A percentile compares a stretch with the other conserved stretches of the same genome.
Evolutionary conservation across 2,797 vertebrate species (phyloP).

Genomic region (Lepilemur ruficaudatus): DNA sequence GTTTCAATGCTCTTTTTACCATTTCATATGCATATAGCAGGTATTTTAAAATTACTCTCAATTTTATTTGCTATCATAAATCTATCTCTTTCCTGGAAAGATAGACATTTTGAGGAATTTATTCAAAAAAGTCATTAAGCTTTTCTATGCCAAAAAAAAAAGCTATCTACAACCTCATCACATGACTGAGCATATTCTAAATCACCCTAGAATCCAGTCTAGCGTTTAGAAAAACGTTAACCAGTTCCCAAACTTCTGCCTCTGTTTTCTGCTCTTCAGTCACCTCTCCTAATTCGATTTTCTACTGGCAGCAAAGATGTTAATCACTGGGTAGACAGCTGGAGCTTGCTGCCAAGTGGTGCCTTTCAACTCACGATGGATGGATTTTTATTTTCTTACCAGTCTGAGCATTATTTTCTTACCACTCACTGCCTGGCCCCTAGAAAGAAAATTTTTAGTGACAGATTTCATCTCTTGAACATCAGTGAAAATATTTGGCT

Average conservation of each 20-base stretch:
- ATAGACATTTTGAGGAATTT: constrained; percentile 37
- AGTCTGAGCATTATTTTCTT: not conserved
- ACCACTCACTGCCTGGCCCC: not conserved
- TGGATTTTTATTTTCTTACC: constrained; percentile 7
- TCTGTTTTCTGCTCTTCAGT: constrained; percentile 15
- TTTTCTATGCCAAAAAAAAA: not conserved
- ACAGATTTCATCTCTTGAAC: not conserved
- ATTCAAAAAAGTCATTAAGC: not conserved
- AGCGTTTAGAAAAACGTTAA: not conserved
- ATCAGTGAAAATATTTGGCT: not conserved
- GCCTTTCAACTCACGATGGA: not conserved
- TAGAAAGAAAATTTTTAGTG: not conserved
- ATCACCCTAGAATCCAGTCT: not conserved
- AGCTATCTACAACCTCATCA: not conserved
- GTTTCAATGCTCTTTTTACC: constrained; percentile 12
- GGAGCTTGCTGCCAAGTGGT: not conserved
- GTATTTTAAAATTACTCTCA: constrained; percentile 10
- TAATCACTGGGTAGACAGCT: not conserved
- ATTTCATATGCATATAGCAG: not conserved
- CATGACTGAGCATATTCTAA: not conserved
- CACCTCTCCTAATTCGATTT: not conserved
- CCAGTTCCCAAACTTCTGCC: not conserved
- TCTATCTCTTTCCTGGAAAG: not conserved
- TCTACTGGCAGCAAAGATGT: not conserved
- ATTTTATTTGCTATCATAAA: not conserved